Evolutionary conservation across 2,113 vertebrate genomes (phyloP), one percentile per base, ranked within the genome.

Genomic region (Euleptes europaea): DNA sequence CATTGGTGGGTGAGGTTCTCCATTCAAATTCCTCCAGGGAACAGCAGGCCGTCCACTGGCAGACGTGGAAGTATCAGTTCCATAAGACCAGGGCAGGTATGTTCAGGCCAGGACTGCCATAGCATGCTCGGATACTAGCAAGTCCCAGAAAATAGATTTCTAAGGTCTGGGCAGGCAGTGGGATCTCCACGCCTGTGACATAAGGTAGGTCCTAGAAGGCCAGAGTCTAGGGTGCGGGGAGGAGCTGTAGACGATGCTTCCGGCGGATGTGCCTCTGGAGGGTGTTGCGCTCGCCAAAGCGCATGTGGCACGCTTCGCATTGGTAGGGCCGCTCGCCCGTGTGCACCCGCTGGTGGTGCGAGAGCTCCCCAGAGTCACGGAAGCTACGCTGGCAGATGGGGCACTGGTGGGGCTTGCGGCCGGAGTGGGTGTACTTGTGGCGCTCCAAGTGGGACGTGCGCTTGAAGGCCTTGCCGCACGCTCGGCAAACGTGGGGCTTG

Each of bases 381-480:
- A 98, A 98, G 80, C 97, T 96, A 78, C 97, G 96, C 17, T 96
- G 91, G 78, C 98, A 98, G 81, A 97, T 96, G 44, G 96, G 95
- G 87, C 97, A 98, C 82, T 97, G 94, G 7, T 97, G 97, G 87
- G 97, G 97, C 88, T 97, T 93, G 89, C 97, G 97, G 17, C 96
- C 97, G 0, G 97, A 97, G 93, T 98, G 98, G 60, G 97, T 97
- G 94, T 97, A 97, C 82, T 95, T 97, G 94, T 98, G 97, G 65
- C 97, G 94, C 76, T 97, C 97, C 94, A 98, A 94, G 90, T 98
- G 97, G 88, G 97, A 98, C 81, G 97, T 97, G 84, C 97, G 96
- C 93, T 98, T 98, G 95, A 98, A 98, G 72, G 97, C 97, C 90
- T 98, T 98, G 79, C 96, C 97, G 17, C 97, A 98, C 75, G 96